These are phyloP conservation scores for Ceratothoa steindachneri DNA, from an alignment of 2,888 invertebrate genomes.

Conservation along the genomic window DNA sequence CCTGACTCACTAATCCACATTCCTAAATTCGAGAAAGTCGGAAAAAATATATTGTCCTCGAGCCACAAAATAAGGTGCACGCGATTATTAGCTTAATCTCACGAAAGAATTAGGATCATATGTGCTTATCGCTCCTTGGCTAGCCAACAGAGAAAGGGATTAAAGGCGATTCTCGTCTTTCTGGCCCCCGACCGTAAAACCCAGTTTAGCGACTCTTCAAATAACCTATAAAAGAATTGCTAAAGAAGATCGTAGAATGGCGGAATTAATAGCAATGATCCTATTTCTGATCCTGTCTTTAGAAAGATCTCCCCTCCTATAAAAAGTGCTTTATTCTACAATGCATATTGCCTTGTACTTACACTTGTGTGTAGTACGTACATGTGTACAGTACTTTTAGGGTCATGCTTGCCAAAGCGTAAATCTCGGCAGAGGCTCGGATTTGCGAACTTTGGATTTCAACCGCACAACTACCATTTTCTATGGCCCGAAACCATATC, in stretches of 20 bases:
- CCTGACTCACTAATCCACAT: not conserved
- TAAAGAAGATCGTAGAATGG: slow-evolving; percentile 3
- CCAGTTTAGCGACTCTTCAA: not conserved
- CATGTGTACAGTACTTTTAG: not conserved
- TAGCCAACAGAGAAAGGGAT: slow-evolving; percentile 1
- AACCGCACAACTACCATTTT: no score
- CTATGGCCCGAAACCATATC: no score
- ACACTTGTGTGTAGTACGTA: not conserved
- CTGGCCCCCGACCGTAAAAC: not conserved
- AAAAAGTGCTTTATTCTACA: slow-evolving; percentile 11
- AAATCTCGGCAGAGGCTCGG: no score
- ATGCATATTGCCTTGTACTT: not conserved
- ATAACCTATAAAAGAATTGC: not conserved
- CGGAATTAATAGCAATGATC: slow-evolving; percentile 15
- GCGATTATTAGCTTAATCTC: slow-evolving; percentile 13
- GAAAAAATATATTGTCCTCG: not conserved
- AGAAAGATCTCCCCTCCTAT: slow-evolving; percentile 7
- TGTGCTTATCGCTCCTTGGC: not conserved
- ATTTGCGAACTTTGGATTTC: no score
- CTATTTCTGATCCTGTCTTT: slow-evolving; percentile 13
- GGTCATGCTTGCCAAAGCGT: no score
- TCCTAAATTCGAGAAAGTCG: not conserved
- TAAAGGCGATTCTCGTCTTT: not conserved
- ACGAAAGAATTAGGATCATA: slow-evolving; percentile 2
- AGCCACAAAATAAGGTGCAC: slow-evolving; percentile 15